These are phyloP conservation scores for Acronicta leporina DNA, from an alignment of 2,888 invertebrate species.

Conservation along the genomic window DNA sequence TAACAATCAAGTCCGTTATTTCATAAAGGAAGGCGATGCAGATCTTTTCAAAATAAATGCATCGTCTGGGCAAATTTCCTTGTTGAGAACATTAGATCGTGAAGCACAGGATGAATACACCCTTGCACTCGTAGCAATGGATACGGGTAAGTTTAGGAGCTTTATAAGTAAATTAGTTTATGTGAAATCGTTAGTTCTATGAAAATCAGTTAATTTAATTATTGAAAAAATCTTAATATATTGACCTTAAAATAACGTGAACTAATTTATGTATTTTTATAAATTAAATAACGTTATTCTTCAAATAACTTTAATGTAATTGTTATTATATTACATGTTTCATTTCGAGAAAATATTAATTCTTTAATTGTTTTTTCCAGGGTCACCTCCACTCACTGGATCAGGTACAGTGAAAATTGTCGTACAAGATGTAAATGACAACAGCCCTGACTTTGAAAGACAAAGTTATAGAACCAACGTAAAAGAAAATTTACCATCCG, in stretches of 20 bases:
- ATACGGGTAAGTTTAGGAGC: conserved; percentile 91
- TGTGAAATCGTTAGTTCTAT: not conserved
- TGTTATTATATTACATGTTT: no score
- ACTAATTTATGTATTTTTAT: no score
- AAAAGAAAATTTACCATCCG: conserved; percentile 94
- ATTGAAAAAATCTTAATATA: no score
- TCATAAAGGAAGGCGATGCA: conserved; percentile 97
- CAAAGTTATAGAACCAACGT: conserved; percentile 94
- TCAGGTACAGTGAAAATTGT: conserved; percentile 96
- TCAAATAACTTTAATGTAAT: no score
- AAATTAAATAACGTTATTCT: no score
- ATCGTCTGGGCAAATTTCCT: conserved; percentile 96
- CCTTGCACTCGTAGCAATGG: conserved; percentile 96
- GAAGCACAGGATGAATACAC: conserved; percentile 95
- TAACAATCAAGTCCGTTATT: conserved; percentile 97
- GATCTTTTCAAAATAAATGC: conserved; percentile 97
- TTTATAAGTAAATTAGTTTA: conserved; percentile 17
- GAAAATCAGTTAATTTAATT: no score
- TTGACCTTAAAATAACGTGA: no score
- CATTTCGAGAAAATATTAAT: no score
- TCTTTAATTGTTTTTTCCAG: conserved; percentile 84
- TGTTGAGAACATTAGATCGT: conserved; percentile 94
- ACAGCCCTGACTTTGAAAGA: conserved; percentile 95
- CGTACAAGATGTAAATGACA: conserved; percentile 98
- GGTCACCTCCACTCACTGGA: conserved; percentile 97